Conservation (phyloP, 37 sponge, comb jelly and placozoan genomes). For the Halisarca cf. caerulea region DNA sequence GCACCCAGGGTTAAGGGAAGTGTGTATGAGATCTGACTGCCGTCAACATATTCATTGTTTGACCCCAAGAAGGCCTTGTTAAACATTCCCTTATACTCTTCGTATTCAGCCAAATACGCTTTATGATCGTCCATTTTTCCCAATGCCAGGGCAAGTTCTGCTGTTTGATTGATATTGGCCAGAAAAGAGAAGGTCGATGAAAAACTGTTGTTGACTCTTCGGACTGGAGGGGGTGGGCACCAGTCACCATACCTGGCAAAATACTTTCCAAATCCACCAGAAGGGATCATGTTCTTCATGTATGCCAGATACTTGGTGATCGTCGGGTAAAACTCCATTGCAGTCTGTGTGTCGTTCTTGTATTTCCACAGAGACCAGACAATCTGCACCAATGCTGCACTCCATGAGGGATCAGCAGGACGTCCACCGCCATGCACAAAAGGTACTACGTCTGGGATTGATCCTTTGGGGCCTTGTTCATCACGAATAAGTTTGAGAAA, state of each 20-base stretch:
- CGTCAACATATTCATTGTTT: constrained; percentile 30
- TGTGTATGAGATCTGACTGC: constrained; percentile 51
- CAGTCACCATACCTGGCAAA: constrained; percentile 71
- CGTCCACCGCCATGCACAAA: constrained; percentile 54
- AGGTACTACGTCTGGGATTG: constrained; percentile 74
- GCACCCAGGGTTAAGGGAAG: constrained; percentile 50
- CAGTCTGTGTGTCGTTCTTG: constrained; percentile 28
- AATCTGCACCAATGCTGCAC: constrained; percentile 66
- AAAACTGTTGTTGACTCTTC: constrained; percentile 33
- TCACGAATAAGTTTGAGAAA: constrained; percentile 41
- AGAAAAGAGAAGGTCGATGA: constrained; percentile 62
- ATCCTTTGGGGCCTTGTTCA: constrained; percentile 43
- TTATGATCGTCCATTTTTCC: background rate
- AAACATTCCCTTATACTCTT: constrained; percentile 15
- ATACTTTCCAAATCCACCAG: constrained; percentile 40
- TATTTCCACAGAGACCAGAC: constrained; percentile 43
- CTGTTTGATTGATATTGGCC: constrained; percentile 35
- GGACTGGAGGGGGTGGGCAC: constrained; percentile 66
- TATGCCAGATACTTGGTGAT: constrained; percentile 27
- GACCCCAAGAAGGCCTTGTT: constrained; percentile 50
- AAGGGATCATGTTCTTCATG: constrained; percentile 39
- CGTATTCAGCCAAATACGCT: background rate
- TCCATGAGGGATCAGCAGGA: constrained; percentile 79
- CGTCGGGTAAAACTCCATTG: constrained; percentile 7
- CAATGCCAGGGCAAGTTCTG: constrained; percentile 44